A percentile compares a stretch with the other conserved stretches of the same genome.
Evolutionary conservation across 2,113 vertebrate genomes (phyloP).

Genomic region (Ia io): DNA sequence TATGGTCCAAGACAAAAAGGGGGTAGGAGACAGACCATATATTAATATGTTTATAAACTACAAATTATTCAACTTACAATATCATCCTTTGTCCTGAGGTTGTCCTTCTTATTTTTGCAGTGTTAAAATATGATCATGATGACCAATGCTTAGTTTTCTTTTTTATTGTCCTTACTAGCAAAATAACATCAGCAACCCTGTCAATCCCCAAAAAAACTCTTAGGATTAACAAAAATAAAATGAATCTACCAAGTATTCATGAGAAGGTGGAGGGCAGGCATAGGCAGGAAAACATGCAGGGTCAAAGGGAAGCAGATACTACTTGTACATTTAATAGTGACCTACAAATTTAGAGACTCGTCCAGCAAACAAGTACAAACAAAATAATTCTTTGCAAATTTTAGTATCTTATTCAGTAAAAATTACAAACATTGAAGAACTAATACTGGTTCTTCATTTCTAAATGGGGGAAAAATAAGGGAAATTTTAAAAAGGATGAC

Average conservation of each 20-base stretch:
- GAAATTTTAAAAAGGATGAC: background rate
- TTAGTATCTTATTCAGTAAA: background rate
- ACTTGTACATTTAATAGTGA: background rate
- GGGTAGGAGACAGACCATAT: background rate
- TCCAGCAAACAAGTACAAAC: background rate
- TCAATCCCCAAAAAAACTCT: background rate
- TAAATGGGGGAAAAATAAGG: background rate
- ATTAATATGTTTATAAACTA: background rate
- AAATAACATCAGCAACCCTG: constrained; percentile 4
- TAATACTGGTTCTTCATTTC: background rate
- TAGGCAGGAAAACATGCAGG: background rate
- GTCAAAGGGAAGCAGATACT: background rate
- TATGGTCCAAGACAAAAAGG: background rate
- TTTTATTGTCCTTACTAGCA: background rate
- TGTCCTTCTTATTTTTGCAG: background rate
- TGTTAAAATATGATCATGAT: background rate
- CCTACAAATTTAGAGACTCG: background rate
- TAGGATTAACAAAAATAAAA: background rate
- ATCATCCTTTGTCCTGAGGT: background rate
- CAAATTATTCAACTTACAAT: background rate
- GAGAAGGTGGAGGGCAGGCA: background rate
- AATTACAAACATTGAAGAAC: background rate
- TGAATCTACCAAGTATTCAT: background rate
- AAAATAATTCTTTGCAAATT: background rate
- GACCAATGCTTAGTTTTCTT: background rate